Evolutionary conservation across 2,888 invertebrate genomes (phyloP).

Genomic region (Baccha elongata): DNA sequence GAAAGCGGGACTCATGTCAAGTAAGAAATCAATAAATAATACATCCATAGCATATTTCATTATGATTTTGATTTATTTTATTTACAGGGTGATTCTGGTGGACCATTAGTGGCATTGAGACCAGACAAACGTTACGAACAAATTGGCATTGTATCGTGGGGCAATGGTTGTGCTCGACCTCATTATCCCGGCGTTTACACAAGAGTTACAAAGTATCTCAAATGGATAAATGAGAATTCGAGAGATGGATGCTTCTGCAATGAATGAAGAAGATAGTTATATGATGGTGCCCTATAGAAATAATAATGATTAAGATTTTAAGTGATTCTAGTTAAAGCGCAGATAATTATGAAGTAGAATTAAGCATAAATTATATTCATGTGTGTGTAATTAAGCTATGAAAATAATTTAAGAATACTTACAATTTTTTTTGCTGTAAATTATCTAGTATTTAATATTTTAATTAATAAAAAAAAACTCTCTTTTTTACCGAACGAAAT

Average conservation of each 20-base stretch:
- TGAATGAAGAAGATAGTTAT: constrained; percentile 81
- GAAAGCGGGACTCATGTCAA: constrained; percentile 92
- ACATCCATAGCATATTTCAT: no score
- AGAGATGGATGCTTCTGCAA: constrained; percentile 92
- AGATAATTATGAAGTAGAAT: constrained; percentile 45
- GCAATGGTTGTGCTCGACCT: constrained; percentile 92
- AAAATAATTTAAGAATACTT: constrained; percentile 51
- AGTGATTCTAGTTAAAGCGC: constrained; percentile 71
- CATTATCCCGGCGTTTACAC: constrained; percentile 95
- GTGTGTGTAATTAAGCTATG: constrained; percentile 62
- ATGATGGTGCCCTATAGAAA: constrained; percentile 23
- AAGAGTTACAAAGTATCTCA: constrained; percentile 90
- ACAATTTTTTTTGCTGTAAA: constrained; percentile 62
- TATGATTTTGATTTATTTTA: constrained; percentile 6
- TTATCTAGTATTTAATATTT: constrained; percentile 58
- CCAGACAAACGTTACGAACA: constrained; percentile 90
- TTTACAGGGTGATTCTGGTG: constrained; percentile 82
- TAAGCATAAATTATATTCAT: constrained; percentile 56
- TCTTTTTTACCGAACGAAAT: constrained; percentile 34
- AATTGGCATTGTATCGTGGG: constrained; percentile 95
- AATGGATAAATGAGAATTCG: constrained; percentile 91
- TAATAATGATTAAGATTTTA: constrained; percentile 53
- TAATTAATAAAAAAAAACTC: constrained; percentile 41
- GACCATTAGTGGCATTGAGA: constrained; percentile 89
- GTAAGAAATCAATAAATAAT: constrained; percentile 83